Evolutionary conservation across 2,113 vertebrate species (phyloP).

Genomic region (Hemibagrus wyckioides): DNA sequence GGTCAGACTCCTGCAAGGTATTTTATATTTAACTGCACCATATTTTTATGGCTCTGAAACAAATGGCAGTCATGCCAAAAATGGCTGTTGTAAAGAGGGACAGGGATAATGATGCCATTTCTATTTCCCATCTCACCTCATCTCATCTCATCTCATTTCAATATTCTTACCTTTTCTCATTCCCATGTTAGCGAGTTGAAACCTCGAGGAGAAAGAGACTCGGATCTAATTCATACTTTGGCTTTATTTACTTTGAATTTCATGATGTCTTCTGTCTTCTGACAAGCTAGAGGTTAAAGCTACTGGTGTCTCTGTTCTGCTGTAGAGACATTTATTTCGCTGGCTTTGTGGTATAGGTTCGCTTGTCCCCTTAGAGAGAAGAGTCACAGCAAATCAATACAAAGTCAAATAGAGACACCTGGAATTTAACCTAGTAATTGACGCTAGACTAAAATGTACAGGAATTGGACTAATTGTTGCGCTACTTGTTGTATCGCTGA

Average conservation of each 20-base stretch:
- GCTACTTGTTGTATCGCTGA: background rate
- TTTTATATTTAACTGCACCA: slow-evolving; percentile 8
- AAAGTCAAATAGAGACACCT: background rate
- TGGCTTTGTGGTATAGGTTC: background rate
- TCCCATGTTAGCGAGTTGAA: no score
- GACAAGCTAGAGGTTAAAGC: background rate
- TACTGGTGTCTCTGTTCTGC: background rate
- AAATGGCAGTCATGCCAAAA: slow-evolving; percentile 6
- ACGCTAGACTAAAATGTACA: background rate
- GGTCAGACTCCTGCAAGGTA: slow-evolving; percentile 1
- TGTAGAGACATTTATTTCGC: background rate
- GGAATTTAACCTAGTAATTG: background rate
- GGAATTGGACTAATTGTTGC: background rate
- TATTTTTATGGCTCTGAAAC: slow-evolving; percentile 17
- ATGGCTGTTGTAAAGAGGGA: background rate
- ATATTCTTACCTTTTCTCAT: background rate
- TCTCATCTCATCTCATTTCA: slow-evolving; percentile 8
- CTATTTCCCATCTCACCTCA: background rate
- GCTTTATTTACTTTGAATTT: background rate
- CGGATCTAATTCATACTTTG: background rate
- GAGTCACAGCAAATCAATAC: background rate
- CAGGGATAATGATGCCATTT: background rate
- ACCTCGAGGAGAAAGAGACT: background rate
- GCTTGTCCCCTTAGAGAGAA: background rate
- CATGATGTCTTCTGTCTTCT: background rate